Conservation (phyloP, 2,113 vertebrate genomes). For the Malurus melanocephalus region DNA sequence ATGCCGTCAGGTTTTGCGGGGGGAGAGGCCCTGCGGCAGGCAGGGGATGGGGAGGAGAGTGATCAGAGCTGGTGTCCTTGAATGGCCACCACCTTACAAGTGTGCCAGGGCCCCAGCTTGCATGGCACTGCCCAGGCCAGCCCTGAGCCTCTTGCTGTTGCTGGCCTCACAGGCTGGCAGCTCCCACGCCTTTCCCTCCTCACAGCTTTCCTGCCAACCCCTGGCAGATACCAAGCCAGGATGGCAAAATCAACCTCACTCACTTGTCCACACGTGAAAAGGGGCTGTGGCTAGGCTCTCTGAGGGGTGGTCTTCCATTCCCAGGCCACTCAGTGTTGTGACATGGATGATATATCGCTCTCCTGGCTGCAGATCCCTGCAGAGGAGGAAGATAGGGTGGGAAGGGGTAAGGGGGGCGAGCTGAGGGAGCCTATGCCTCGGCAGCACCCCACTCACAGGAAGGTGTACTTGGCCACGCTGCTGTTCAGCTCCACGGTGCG, state of each 20-base stretch:
- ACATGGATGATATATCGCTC: conserved; percentile 84
- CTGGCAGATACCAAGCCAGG: fast-evolving
- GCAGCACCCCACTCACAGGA: conserved; percentile 77
- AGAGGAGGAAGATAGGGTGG: neutral
- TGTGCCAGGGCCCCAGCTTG: neutral
- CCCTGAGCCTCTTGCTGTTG: neutral
- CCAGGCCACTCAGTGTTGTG: conserved; percentile 82
- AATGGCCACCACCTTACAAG: fast-evolving
- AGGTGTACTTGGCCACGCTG: conserved; percentile 79
- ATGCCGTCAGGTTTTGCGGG: conserved; percentile 85
- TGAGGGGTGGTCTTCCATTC: conserved; percentile 79
- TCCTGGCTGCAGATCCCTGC: conserved; percentile 86
- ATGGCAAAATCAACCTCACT: conserved; percentile 27
- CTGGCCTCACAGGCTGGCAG: neutral
- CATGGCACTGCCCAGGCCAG: neutral
- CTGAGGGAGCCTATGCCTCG: neutral
- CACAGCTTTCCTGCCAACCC: neutral
- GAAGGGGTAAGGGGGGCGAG: neutral
- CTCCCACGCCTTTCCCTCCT: neutral
- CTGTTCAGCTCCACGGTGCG: conserved; percentile 80
- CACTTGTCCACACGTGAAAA: conserved; percentile 88
- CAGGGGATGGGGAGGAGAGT: neutral
- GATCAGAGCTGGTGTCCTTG: neutral
- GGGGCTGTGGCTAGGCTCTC: conserved; percentile 85
- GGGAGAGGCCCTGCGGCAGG: conserved; percentile 81